Evolutionary conservation across 2,888 invertebrate species (phyloP), one percentile per base, ranked within the genome.

Genomic region (Heteropelma amictum): DNA sequence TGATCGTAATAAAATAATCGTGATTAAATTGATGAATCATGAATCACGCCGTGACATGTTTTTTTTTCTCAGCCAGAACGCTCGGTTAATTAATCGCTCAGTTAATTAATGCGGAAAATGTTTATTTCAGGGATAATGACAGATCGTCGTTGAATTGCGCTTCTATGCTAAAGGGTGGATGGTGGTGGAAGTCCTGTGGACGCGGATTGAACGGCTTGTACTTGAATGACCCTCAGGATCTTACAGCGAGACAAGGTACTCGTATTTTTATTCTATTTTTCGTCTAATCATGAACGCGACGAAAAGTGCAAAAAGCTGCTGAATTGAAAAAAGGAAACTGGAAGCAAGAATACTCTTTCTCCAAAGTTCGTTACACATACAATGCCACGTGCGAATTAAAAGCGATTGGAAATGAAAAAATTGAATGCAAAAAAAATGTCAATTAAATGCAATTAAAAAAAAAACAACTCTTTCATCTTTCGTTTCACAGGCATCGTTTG

Each of bases 121-220:
- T 19, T 8, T 26, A 33, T 90, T 90, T 26, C 91, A 95, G 97
- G 87, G 97, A 97, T 87, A 97, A 97, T 87, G 97, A 97, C 89
- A 91, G 97, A 83, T 97, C 97, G 42, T 96, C 96, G 76, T 90
- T 97, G 82, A 97, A 97, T 89, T 97, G 97, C 86, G 97, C 97
- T 19, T 96, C 96, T 12, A 97, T 97, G 97, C 91, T 97, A 80
- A 97, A 97, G 90, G 97, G 97, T 58, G 97, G 97, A 3, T 97
- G 97, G 97, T 97, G 97, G 97, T 97, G 97, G 97, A 96, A 97
- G 86, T 96, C 96, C 0, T 97, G 97, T 86, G 97, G 97, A 21
- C 92, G 97, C 83, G 97, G 97, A 6, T 92, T 97, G 23, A 97
- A 97, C 86, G 97, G 97, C 10, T 92, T 97, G 30, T 97, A 97